phyloP scores from a whole-genome alignment of 2,888 invertebrate species.

The Archaeoteleia sp. region DNA sequence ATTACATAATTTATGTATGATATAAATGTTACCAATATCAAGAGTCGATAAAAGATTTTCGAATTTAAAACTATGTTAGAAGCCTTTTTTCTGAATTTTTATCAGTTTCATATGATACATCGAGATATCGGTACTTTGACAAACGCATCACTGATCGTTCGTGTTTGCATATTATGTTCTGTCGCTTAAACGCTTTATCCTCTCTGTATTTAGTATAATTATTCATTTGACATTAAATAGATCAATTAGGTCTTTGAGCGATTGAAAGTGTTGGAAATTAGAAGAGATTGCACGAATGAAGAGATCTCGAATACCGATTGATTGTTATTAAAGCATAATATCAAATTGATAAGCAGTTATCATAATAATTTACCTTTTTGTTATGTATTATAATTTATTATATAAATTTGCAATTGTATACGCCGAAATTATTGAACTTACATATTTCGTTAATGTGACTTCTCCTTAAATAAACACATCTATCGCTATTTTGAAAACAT shows the following conservation, averaged over 20 bases:
- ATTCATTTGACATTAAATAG: slow-evolving; percentile 20
- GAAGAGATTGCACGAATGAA: slow-evolving; percentile 39
- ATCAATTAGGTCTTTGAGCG: slow-evolving; percentile 42
- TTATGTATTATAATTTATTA: background rate
- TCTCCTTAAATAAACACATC: no score
- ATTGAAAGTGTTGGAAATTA: slow-evolving; percentile 37
- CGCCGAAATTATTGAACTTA: no score
- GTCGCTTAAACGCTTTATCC: slow-evolving; percentile 60
- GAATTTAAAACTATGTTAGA: no score
- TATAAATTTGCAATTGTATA: background rate
- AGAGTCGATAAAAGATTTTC: no score
- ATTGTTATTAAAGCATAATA: slow-evolving; percentile 7
- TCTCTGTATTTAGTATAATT: slow-evolving; percentile 29
- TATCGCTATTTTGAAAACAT: no score
- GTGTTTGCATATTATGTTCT: slow-evolving; percentile 52
- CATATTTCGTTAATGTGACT: no score
- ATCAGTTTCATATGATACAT: slow-evolving; percentile 48
- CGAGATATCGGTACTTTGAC: slow-evolving; percentile 27
- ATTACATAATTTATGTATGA: no score
- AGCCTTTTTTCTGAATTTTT: slow-evolving; percentile 50
- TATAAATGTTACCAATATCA: no score
- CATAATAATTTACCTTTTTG: no score
- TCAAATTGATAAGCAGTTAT: background rate
- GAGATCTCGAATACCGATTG: slow-evolving; percentile 28
- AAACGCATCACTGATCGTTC: slow-evolving; percentile 46